Conservation (phyloP, 2,113 vertebrate genomes). For the Probosciger aterrimus region DNA sequence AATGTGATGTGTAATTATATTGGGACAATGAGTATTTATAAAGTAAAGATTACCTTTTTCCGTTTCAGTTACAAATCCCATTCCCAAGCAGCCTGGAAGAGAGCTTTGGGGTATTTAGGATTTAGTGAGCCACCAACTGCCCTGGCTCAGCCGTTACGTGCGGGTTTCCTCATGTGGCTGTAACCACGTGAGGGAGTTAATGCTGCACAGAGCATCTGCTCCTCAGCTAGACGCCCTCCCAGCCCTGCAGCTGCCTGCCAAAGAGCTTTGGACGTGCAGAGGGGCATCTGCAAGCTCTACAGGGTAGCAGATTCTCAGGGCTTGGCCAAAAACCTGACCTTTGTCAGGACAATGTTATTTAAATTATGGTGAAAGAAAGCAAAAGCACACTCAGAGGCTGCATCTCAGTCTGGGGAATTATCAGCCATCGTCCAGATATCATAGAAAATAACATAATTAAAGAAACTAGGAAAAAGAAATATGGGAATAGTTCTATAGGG, state of each 20-base stretch:
- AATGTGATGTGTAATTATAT: neutral
- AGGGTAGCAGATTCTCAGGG: neutral
- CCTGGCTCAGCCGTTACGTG: rapidly evolving
- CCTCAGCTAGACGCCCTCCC: neutral
- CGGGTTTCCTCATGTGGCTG: neutral
- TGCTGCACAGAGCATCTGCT: conserved; percentile 50
- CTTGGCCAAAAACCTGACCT: neutral
- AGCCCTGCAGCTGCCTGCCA: conserved; percentile 27
- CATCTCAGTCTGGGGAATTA: neutral
- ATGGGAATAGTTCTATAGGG: neutral
- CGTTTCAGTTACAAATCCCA: neutral
- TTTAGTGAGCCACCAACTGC: neutral
- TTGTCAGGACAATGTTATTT: neutral
- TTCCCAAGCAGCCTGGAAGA: neutral
- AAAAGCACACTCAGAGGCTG: neutral
- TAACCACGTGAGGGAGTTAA: conserved; percentile 43
- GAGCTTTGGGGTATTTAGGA: neutral
- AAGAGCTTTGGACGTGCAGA: neutral
- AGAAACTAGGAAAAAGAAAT: neutral
- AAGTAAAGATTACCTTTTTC: neutral
- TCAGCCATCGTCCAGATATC: neutral
- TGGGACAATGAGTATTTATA: neutral
- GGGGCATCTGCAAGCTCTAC: neutral
- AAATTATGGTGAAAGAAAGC: neutral
- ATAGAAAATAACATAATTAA: too few species aligned